A percentile compares a stretch with the other conserved stretches of the same genome.
Evolutionary conservation across 2,113 vertebrate genomes (phyloP).

Genomic region (Asarcornis scutulata): DNA sequence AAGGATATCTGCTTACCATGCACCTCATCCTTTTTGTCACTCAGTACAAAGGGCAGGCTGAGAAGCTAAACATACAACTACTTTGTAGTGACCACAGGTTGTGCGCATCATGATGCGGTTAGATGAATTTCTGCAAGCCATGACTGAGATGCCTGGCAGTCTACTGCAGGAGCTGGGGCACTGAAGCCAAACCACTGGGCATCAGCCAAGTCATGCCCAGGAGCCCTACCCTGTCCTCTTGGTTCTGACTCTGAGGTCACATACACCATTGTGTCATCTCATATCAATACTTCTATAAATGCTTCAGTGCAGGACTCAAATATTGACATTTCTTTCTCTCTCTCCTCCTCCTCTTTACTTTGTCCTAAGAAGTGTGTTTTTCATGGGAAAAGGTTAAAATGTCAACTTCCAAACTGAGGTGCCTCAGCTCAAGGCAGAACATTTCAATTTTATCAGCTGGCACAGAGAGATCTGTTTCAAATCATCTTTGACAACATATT

Average conservation of each 20-base stretch:
- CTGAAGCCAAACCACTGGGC: accelerated
- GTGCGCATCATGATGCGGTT: accelerated
- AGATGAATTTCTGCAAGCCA: background rate
- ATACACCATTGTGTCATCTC: background rate
- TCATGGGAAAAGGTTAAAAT: constrained; percentile 13
- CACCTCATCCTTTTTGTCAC: background rate
- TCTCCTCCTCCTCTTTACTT: no score
- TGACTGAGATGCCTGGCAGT: background rate
- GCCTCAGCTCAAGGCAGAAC: background rate
- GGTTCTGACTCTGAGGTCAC: background rate
- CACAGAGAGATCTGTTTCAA: background rate
- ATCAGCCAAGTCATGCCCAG: background rate
- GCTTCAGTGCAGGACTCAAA: background rate
- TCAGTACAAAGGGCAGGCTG: background rate
- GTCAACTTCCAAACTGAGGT: background rate
- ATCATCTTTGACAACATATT: constrained; percentile 37
- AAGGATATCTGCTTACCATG: background rate
- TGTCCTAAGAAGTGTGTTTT: background rate
- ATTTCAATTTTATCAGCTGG: constrained; percentile 44
- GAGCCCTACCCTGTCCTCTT: background rate
- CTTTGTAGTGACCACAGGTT: accelerated
- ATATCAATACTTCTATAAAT: background rate
- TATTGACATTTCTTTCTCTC: background rate
- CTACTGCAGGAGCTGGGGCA: background rate
- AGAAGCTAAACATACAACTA: accelerated